These are phyloP conservation scores for Cossypha caffra DNA, from an alignment of 2,797 vertebrate species.

Conservation along the genomic window DNA sequence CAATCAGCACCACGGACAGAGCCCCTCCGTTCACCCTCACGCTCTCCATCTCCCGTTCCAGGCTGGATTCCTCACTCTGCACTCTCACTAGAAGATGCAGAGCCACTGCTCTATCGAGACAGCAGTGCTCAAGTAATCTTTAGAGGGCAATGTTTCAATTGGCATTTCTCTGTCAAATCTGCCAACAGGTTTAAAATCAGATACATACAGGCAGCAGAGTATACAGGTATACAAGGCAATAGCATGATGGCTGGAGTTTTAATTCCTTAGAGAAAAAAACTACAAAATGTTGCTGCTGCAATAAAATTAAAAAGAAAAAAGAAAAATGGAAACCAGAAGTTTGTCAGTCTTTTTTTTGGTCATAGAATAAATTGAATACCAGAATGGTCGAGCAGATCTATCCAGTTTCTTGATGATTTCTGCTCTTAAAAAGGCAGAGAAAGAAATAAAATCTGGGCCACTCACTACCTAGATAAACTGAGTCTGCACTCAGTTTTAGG, in stretches of 20 bases:
- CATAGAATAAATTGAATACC: neutral
- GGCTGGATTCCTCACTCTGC: fast-evolving
- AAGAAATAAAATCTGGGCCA: neutral
- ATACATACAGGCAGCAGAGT: neutral
- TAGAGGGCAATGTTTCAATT: neutral
- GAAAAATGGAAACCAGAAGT: fast-evolving
- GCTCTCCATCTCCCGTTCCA: fast-evolving
- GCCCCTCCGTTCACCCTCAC: fast-evolving
- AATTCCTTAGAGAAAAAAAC: neutral
- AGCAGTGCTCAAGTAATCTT: neutral
- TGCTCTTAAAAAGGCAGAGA: neutral
- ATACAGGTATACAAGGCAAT: neutral
- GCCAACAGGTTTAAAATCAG: neutral
- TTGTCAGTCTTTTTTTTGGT: neutral
- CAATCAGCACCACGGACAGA: neutral
- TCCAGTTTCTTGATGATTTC: neutral
- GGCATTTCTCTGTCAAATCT: neutral
- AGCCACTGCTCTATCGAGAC: neutral
- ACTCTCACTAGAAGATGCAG: neutral
- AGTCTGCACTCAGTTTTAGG: neutral
- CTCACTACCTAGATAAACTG: neutral
- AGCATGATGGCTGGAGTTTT: neutral
- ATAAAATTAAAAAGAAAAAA: neutral
- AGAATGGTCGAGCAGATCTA: neutral
- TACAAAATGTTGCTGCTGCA: neutral